Conservation (phyloP, 2,113 vertebrate species). For the Rostratula benghalensis region DNA sequence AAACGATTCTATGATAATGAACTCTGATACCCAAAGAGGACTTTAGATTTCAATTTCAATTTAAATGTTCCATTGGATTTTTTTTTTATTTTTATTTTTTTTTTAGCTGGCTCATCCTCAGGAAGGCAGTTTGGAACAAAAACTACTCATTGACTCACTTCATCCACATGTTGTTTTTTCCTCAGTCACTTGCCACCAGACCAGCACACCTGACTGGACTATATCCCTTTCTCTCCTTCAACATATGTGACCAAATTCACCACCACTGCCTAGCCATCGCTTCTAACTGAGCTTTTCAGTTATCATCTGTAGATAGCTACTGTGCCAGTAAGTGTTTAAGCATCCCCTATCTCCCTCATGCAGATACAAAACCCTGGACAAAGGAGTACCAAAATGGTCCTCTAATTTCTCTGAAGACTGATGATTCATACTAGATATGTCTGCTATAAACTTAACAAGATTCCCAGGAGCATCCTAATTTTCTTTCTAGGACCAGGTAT, state of each 20-base stretch:
- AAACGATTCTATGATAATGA: not conserved
- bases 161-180: not conserved
- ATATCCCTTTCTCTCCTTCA: not conserved
- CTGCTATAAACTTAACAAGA: conserved; percentile 15
- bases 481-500: not conserved
- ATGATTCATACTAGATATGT: not conserved
- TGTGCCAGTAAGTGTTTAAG: not conserved
- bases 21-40: not conserved
- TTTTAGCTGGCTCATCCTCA: not conserved
- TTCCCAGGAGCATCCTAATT: conserved; percentile 2
- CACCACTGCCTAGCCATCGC: not conserved
- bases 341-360: not conserved
- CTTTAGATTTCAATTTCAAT: not conserved
- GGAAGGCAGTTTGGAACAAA: not conserved
- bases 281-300: not conserved
- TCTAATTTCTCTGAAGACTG: conserved; percentile 13
- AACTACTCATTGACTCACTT: not conserved
- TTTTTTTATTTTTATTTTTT: not conserved
- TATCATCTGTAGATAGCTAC: not conserved
- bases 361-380: not conserved
- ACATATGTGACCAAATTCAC: not conserved
- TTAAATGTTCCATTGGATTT: not conserved
- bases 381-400: not conserved
- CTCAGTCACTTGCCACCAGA: not conserved
- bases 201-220: not conserved